Evolutionary conservation across 2,113 vertebrate species (phyloP), one percentile per base, ranked within the genome.

Genomic region (Ictidomys tridecemlineatus): DNA sequence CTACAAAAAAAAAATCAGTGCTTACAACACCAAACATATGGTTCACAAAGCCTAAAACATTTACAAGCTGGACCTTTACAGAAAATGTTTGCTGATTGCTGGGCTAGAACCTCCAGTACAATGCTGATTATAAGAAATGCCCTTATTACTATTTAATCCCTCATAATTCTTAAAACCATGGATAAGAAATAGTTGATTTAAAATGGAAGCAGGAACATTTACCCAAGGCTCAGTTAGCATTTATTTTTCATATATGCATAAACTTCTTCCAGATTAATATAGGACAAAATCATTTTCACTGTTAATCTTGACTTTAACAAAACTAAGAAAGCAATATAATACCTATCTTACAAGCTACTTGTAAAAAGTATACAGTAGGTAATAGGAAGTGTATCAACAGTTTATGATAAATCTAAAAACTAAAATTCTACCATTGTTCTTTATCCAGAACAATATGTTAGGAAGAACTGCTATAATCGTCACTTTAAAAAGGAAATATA

Each of bases 271-370:
- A 63, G 2, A 78, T 93, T 53, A 85, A 92, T 61, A 69, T 8
- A 95, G 51, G 45, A 67, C 70, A 93, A 95, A 93, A 94, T 70
- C n/a, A 85, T 85, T 63, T 86, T 96, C 53, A 65, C 28, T 93
- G 20, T 56, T 82, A 89, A 91, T 83, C 70, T 26, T 85, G 67
- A 51, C 24, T 92, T 69, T 63, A 92, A 91, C 34, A 93, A 92
- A 90, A 89, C 17, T 65, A 91, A 88, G 28, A 83, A 5, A 88
- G 87, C 3, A 53, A 12, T 13, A 61, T 61, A 61, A 45, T 84
- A 61, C 26, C 1, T 79, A 94, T 77, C 61, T 39, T 56, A 65
- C 28, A 3, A 34, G 72, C 8, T 26, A 93, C 42, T 48, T 74
- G 30, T n/a, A 93, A 22, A 84, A 90, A 88, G 48, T 85, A 42